These are phyloP conservation scores for Scolopax rusticola DNA, from an alignment of 2,797 vertebrate genomes.

Conservation along the genomic window DNA sequence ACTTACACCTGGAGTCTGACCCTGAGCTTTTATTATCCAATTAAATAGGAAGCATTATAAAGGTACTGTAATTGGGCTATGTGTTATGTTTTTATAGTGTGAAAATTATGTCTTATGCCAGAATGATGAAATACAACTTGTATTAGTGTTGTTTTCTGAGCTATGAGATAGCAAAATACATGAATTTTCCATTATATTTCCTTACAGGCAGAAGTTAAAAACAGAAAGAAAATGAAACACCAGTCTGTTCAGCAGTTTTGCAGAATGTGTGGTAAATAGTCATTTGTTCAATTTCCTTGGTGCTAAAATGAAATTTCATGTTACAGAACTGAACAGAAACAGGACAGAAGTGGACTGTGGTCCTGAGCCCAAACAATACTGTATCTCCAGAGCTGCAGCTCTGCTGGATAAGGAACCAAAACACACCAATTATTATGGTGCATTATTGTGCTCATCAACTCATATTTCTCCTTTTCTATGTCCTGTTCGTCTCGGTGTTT, in stretches of 20 bases:
- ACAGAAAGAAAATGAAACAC: not conserved
- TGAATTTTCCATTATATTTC: not conserved
- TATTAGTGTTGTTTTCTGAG: not conserved
- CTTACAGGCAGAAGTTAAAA: not conserved
- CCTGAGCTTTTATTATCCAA: not conserved
- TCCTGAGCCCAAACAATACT: not conserved
- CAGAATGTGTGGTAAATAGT: not conserved
- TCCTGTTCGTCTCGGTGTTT: not conserved
- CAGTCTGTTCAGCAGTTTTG: accelerated
- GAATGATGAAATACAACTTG: not conserved
- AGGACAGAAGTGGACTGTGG: not conserved
- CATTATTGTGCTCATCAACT: not conserved
- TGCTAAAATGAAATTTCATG: not conserved
- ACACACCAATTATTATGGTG: accelerated
- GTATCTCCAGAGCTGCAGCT: not conserved
- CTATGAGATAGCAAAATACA: not conserved
- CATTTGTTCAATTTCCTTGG: not conserved
- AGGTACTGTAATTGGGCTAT: not conserved
- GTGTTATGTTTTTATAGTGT: not conserved
- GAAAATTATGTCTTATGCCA: not conserved
- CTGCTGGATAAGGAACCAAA: not conserved
- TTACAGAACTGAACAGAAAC: not conserved
- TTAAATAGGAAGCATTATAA: not conserved
- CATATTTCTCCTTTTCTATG: not conserved
- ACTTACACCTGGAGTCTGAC: not conserved